Evolutionary conservation across 2,113 vertebrate genomes (phyloP).

Genomic region (Anolis carolinensis): DNA sequence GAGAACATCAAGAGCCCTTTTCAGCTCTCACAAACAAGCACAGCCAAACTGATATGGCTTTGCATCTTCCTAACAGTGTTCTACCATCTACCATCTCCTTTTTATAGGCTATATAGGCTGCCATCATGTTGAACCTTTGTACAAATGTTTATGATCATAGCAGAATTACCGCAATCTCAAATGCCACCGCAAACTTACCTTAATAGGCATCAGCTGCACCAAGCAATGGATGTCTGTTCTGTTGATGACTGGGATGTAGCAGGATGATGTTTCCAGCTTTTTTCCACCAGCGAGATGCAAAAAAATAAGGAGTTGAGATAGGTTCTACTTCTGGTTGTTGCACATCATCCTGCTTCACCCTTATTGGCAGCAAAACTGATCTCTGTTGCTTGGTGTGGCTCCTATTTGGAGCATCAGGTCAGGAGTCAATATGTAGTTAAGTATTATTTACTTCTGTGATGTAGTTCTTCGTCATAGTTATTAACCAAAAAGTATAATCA

Average conservation of each 20-base stretch:
- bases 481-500: not conserved
- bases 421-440: no score
- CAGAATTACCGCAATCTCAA: no score
- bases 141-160: no score
- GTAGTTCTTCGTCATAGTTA: not conserved
- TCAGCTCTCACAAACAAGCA: not conserved
- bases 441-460: not conserved
- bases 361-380: not conserved
- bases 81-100: not conserved
- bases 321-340: no score
- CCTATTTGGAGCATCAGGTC: not conserved
- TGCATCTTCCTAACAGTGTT: not conserved
- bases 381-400: not conserved
- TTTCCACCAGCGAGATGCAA: no score
- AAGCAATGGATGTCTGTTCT: no score
- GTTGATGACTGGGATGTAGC: no score
- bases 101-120: not conserved
- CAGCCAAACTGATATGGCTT: not conserved
- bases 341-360: not conserved
- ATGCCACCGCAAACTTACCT: no score
- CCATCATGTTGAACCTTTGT: not conserved
- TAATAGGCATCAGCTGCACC: no score
- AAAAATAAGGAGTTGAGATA: no score
- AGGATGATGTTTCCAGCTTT: no score
- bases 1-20: no score